phyloP scores from a whole-genome alignment of 2,113 vertebrate species.

The Chunga burmeisteri region DNA sequence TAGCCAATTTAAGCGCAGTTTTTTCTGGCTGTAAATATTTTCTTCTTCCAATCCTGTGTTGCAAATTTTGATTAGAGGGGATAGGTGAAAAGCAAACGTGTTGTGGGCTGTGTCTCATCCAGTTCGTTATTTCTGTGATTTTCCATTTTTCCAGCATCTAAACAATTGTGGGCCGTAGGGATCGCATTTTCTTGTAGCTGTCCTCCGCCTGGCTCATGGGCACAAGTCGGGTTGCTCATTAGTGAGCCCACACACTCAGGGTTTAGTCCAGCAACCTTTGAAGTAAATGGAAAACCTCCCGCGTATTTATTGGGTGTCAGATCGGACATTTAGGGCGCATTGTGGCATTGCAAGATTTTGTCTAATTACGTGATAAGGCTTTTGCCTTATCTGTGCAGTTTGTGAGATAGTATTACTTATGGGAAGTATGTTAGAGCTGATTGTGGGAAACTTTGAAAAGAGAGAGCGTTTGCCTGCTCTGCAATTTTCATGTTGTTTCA shows the following conservation, averaged over 20 bases:
- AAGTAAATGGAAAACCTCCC: slow-evolving; percentile 15
- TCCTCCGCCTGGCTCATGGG: background rate
- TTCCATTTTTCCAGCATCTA: background rate
- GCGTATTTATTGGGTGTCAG: background rate
- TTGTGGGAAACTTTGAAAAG: background rate
- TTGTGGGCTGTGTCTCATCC: background rate
- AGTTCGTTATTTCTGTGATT: background rate
- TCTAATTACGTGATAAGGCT: background rate
- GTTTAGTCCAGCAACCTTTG: background rate
- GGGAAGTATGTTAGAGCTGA: background rate
- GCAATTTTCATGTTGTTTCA: slow-evolving; percentile 5
- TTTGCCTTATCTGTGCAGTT: background rate
- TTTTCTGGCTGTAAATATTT: background rate
- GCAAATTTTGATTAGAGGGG: background rate
- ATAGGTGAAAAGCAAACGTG: background rate
- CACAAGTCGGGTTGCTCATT: slow-evolving; percentile 8
- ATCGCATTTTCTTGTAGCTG: background rate
- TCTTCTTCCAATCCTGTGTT: background rate
- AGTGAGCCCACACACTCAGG: background rate
- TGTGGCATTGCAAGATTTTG: background rate
- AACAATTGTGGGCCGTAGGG: background rate
- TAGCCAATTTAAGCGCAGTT: background rate
- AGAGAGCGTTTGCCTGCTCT: background rate
- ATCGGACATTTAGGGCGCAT: background rate
- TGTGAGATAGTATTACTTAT: background rate